A percentile compares a stretch with the other conserved stretches of the same genome.
These are phyloP conservation scores for Oncorhynchus masou DNA, from an alignment of 2,113 vertebrate genomes.

Conservation along the genomic window DNA sequence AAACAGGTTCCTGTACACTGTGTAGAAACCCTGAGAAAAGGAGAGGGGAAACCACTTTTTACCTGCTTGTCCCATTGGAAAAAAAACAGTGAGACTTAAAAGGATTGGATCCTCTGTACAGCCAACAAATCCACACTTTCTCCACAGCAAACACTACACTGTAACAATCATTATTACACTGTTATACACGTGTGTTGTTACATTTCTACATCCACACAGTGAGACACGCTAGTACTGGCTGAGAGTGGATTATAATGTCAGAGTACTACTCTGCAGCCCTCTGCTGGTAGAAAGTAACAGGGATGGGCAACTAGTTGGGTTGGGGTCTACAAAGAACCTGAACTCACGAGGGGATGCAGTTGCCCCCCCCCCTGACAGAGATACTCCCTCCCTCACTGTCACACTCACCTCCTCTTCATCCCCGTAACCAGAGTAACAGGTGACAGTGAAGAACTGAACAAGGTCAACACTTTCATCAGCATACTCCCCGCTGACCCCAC, in stretches of 20 bases:
- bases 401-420: conserved; percentile 86
- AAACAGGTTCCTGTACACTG: conserved; percentile 87
- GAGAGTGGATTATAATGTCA: not conserved
- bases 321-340: no score
- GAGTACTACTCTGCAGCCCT: not conserved
- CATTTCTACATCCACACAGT: not conserved
- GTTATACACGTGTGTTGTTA: not conserved
- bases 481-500: conserved; percentile 85
- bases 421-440: conserved; percentile 90
- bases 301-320: no score
- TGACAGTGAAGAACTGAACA: conserved; percentile 89
- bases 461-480: conserved; percentile 91
- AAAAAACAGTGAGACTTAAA: no score
- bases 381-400: no score
- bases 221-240: not conserved
- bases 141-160: not conserved
- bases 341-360: no score
- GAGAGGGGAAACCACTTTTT: not conserved
- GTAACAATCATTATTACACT: not conserved
- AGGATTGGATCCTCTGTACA: not conserved
- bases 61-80: no score
- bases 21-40: conserved; percentile 85
- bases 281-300: not conserved
- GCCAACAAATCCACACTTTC: not conserved
- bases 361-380: no score